Conservation (phyloP, 2,888 invertebrate genomes). For the Pachymerium ferrugineum region DNA sequence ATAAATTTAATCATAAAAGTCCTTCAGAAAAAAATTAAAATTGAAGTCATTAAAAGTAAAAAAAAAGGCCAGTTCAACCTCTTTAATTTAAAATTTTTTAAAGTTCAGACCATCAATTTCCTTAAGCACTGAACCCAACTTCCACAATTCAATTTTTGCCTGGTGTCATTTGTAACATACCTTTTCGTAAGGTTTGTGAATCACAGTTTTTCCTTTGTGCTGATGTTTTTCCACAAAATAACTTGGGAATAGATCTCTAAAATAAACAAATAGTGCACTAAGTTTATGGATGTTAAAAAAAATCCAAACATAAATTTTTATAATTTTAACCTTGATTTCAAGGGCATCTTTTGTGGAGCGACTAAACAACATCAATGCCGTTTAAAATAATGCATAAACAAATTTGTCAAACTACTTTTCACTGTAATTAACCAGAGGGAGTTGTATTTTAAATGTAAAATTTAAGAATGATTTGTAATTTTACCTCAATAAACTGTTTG, state of each 20-base stretch:
- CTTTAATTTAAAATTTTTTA: background rate
- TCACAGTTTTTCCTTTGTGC: slow-evolving; percentile 54
- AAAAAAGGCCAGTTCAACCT: background rate
- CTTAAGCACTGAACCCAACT: background rate
- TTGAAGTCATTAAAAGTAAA: background rate
- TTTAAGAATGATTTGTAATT: no score
- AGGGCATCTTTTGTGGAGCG: background rate
- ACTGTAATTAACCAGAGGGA: no score
- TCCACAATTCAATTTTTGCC: slow-evolving; percentile 9
- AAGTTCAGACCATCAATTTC: background rate
- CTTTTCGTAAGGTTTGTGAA: slow-evolving; percentile 55
- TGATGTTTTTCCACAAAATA: slow-evolving; percentile 62
- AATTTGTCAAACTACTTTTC: no score
- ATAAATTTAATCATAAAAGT: background rate
- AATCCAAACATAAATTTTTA: background rate
- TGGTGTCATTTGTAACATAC: slow-evolving; percentile 45
- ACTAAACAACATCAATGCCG: no score
- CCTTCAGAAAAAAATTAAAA: background rate
- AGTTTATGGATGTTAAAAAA: background rate
- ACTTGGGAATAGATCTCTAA: slow-evolving; percentile 60
- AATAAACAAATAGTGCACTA: slow-evolving; percentile 36
- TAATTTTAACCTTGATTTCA: background rate
- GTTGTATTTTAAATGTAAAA: no score
- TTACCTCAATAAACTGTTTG: background rate
- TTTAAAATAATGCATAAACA: no score